Conservation (phyloP, 2,888 invertebrate species). For the Willowsia nigromaculata region DNA sequence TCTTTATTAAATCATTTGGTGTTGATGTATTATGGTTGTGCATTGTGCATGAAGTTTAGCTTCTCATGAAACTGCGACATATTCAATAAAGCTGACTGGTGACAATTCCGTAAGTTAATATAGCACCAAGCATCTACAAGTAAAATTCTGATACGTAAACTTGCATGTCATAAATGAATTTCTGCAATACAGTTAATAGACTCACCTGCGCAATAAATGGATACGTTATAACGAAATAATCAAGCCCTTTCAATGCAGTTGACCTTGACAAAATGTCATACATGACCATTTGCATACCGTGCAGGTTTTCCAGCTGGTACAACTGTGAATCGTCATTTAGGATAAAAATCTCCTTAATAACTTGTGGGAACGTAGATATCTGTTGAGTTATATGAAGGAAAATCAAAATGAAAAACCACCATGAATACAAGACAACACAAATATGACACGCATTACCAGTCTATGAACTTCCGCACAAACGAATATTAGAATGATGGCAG, state of each 20-base stretch:
- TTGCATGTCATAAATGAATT: not conserved
- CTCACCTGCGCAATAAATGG: slow-evolving; percentile 24
- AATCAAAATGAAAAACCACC: too few relatives aligned
- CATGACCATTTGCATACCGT: not conserved
- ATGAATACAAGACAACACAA: too few relatives aligned
- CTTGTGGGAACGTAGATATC: not conserved
- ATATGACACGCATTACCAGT: too few relatives aligned
- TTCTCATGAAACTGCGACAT: too few relatives aligned
- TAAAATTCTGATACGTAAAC: too few relatives aligned
- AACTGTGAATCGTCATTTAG: not conserved
- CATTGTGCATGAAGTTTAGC: too few relatives aligned
- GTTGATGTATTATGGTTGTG: too few relatives aligned
- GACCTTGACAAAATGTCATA: not conserved
- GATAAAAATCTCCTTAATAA: not conserved
- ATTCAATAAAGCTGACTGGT: too few relatives aligned
- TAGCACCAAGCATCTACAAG: slow-evolving; percentile 26
- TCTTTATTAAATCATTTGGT: too few relatives aligned
- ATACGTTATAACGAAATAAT: slow-evolving; percentile 21
- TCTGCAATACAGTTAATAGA: not conserved
- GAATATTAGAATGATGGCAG: not conserved
- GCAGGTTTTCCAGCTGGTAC: not conserved
- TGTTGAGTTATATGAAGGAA: too few relatives aligned
- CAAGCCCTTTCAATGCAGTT: slow-evolving; percentile 15
- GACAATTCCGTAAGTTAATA: not conserved
- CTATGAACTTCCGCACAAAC: not conserved